Conservation (phyloP, 1,140 invertebrate genomes). For the Microplitis mediator region DNA sequence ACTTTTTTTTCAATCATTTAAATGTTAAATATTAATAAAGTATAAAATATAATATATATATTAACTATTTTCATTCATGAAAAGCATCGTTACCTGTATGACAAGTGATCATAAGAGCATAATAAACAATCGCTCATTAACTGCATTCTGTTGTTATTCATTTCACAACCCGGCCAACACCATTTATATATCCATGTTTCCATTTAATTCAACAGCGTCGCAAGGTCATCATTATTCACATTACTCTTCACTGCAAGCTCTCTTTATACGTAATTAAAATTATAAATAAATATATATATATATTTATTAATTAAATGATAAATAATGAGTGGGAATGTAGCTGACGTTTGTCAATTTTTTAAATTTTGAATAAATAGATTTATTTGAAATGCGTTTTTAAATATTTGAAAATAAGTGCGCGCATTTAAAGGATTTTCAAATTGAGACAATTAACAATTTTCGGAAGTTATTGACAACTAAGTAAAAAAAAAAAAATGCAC, state of each 20-base stretch:
- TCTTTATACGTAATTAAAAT: constrained; percentile 4
- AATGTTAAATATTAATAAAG: constrained; percentile 64
- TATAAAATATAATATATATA: constrained; percentile 58
- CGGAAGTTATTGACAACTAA: too few relatives aligned
- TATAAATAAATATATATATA: too few relatives aligned
- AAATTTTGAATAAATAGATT: too few relatives aligned
- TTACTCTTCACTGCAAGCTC: constrained; percentile 31
- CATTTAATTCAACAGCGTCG: constrained; percentile 39
- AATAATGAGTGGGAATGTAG: too few relatives aligned
- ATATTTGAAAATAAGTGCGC: too few relatives aligned
- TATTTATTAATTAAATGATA: too few relatives aligned
- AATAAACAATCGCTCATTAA: constrained; percentile 66
- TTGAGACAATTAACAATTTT: too few relatives aligned
- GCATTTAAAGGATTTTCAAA: too few relatives aligned
- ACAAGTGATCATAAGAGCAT: constrained; percentile 65
- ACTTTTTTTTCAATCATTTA: constrained; percentile 57
- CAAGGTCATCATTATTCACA: constrained; percentile 41
- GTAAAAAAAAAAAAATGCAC: too few relatives aligned
- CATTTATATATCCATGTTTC: constrained; percentile 48
- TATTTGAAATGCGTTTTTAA: too few relatives aligned
- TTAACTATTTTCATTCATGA: constrained; percentile 66
- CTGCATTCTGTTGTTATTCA: constrained; percentile 65
- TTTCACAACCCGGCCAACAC: constrained; percentile 61
- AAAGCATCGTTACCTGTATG: constrained; percentile 64
- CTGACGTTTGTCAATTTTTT: too few relatives aligned